These are phyloP conservation scores for Agonum fuliginosum DNA, from an alignment of 2,888 invertebrate genomes.

Conservation along the genomic window DNA sequence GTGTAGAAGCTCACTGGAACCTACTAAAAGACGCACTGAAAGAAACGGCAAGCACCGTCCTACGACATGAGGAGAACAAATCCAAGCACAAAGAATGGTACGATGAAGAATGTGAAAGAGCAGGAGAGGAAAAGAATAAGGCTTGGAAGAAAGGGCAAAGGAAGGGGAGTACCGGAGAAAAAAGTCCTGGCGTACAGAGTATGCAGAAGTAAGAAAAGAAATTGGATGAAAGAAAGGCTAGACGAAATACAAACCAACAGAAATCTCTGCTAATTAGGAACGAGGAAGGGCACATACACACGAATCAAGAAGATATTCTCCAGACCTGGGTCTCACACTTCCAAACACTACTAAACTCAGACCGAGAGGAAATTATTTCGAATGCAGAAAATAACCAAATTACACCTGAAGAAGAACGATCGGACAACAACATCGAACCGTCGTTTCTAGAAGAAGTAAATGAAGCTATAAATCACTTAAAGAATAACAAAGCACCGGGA, in stretches of 20 bases:
- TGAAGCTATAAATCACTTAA: not conserved
- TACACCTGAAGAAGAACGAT: constrained; percentile 4
- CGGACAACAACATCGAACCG: constrained; percentile 4
- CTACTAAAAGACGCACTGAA: not conserved
- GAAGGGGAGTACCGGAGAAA: too few species aligned
- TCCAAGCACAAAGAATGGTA: too few species aligned
- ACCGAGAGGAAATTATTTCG: not conserved
- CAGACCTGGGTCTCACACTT: constrained; percentile 6
- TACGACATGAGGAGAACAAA: not conserved
- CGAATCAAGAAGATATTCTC: too few species aligned
- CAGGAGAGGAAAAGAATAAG: constrained; percentile 6
- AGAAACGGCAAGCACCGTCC: constrained; percentile 3
- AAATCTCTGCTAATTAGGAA: too few species aligned
- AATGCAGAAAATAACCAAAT: constrained; percentile 1
- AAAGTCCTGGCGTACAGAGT: too few species aligned
- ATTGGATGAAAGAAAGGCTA: too few species aligned
- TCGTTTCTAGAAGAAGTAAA: not conserved
- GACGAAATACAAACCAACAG: too few species aligned
- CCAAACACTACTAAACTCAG: constrained; percentile 5
- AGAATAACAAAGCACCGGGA: not conserved
- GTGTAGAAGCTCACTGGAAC: constrained; percentile 2
- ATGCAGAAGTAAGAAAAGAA: too few species aligned
- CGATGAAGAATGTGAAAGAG: too few species aligned
- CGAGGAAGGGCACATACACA: too few species aligned
- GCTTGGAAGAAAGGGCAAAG: constrained; percentile 1